A percentile compares a stretch with the other conserved stretches of the same genome.
These are phyloP conservation scores for Heliconius erato DNA, from an alignment of 2,888 invertebrate species.

Conservation along the genomic window DNA sequence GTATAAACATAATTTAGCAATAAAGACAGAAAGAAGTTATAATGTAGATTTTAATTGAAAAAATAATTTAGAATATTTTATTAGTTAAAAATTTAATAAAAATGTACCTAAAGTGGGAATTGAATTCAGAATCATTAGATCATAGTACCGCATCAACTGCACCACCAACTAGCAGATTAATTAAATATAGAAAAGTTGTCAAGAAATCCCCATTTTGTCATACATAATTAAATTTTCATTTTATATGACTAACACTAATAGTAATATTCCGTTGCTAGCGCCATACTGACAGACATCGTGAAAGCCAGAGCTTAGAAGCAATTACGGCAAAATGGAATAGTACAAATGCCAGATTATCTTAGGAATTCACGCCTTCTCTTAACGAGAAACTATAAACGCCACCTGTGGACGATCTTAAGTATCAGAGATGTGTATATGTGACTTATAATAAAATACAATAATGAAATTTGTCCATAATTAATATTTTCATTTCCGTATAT, in stretches of 20 bases:
- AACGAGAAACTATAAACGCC: constrained; percentile 28
- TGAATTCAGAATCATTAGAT: not conserved
- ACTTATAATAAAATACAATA: not conserved
- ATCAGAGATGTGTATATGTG: not conserved
- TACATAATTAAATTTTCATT: not conserved
- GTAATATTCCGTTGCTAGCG: not conserved
- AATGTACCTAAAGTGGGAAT: not conserved
- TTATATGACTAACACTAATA: not conserved
- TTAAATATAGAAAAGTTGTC: not conserved
- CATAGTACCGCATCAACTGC: too few species aligned
- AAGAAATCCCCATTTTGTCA: not conserved
- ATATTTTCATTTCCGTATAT: too few species aligned
- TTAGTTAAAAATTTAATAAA: too few species aligned
- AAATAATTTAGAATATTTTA: too few species aligned
- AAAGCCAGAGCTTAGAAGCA: constrained; percentile 19
- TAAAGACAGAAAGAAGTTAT: too few species aligned
- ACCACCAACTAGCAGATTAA: too few species aligned
- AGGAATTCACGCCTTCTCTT: constrained; percentile 31
- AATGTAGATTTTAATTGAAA: too few species aligned
- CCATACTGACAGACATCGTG: not conserved
- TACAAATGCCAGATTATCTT: constrained; percentile 34
- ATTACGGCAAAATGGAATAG: constrained; percentile 32
- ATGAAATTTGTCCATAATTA: not conserved
- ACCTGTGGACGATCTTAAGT: constrained; percentile 7
- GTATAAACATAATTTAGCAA: too few species aligned